These are phyloP conservation scores for Pitta sordida DNA, from an alignment of 2,113 vertebrate species.

Conservation along the genomic window DNA sequence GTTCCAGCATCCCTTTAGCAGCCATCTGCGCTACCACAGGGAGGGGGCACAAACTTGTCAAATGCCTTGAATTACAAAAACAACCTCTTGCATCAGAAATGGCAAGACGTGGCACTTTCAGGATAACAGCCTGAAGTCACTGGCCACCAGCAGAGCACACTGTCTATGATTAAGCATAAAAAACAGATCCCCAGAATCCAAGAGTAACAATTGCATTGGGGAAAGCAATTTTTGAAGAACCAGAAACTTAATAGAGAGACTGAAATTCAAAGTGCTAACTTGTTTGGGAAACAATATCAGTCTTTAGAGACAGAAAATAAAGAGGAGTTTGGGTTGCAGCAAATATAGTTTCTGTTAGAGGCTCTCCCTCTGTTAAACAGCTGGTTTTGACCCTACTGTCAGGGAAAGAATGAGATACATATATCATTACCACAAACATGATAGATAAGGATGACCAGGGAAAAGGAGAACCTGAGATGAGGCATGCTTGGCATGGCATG, in stretches of 20 bases:
- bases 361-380: not conserved
- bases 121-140: not conserved
- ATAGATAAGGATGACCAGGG: not conserved
- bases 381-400: not conserved
- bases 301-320: not conserved
- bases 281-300: not conserved
- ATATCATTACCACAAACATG: not conserved
- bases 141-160: not conserved
- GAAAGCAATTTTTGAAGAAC: not conserved
- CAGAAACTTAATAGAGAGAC: not conserved
- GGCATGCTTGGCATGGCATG: accelerated
- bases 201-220: not conserved
- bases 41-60: conserved; percentile 32
- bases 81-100: not conserved
- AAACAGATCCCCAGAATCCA: not conserved
- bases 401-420: not conserved
- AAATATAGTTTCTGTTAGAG: not conserved
- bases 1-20: conserved; percentile 36
- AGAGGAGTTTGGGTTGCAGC: not conserved
- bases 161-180: not conserved
- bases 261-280: not conserved
- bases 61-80: not conserved
- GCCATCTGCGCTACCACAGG: not conserved
- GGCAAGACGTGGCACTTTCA: not conserved
- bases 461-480: not conserved